These are phyloP conservation scores for Brachirus orientalis DNA, from an alignment of 2,113 vertebrate species.

Conservation along the genomic window DNA sequence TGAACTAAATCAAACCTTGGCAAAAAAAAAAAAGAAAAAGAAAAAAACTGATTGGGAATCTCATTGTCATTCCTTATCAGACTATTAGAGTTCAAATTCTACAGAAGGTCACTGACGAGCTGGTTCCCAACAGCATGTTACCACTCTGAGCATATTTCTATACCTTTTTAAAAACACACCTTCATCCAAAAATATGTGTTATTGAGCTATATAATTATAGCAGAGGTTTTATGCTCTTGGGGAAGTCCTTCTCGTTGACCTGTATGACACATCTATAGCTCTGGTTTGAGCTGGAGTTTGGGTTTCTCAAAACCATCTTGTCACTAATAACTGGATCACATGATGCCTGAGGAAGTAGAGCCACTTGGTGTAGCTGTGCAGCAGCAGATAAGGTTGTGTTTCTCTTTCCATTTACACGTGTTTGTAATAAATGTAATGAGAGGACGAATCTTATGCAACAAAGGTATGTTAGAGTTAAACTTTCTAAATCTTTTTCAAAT, in stretches of 20 bases:
- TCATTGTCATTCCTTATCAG: slow-evolving; percentile 87
- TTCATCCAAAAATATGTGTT: no score
- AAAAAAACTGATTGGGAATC: slow-evolving; percentile 87
- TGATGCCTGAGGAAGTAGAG: slow-evolving; percentile 2
- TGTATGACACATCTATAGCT: slow-evolving; percentile 52
- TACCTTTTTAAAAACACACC: no score
- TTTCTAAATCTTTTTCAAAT: background rate
- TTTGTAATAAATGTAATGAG: background rate
- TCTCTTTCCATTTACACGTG: background rate
- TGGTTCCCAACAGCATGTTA: slow-evolving; percentile 55
- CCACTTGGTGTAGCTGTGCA: background rate
- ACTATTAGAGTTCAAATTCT: slow-evolving; percentile 87
- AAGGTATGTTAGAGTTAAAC: background rate
- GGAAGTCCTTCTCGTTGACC: slow-evolving; percentile 43
- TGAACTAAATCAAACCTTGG: slow-evolving; percentile 99
- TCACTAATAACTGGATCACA: slow-evolving; percentile 42
- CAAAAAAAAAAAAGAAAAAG: slow-evolving; percentile 74
- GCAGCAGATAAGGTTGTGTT: slow-evolving; percentile 4
- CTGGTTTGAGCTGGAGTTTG: slow-evolving; percentile 50
- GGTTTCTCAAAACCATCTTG: slow-evolving; percentile 58
- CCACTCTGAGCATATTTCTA: no score
- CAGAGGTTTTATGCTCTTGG: no score
- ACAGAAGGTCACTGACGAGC: slow-evolving; percentile 77
- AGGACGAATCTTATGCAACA: background rate
- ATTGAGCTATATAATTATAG: no score